A percentile compares a stretch with the other conserved stretches of the same genome.
phyloP scores from a whole-genome alignment of 92 coral and sea anemone species.

The Desmophyllum pertusum region DNA sequence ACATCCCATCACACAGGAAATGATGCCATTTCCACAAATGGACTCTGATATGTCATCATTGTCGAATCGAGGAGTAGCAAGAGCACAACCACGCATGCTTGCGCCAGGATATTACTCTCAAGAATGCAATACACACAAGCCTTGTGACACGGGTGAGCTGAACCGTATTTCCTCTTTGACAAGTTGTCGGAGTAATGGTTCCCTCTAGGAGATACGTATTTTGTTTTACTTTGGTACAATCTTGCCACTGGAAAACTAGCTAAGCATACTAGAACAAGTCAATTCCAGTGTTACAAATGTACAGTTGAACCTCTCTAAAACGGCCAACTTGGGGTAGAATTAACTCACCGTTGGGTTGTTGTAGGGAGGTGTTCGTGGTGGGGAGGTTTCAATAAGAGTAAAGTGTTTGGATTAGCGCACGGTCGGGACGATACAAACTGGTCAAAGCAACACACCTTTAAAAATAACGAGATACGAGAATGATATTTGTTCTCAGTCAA shows the following conservation, averaged over 20 bases:
- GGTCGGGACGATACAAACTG: too few relatives aligned
- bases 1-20: slow-evolving; percentile 14
- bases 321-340: too few relatives aligned
- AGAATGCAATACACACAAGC: slow-evolving; percentile 98
- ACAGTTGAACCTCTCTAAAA: too few relatives aligned
- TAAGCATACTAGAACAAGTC: neutral
- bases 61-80: slow-evolving; percentile 36
- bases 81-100: slow-evolving; percentile 85
- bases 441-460: too few relatives aligned
- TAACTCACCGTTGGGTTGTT: too few relatives aligned
- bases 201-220: neutral
- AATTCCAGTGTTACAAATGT: neutral
- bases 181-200: neutral
- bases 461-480: too few relatives aligned
- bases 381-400: too few relatives aligned
- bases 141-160: slow-evolving; percentile 80
- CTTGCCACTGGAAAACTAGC: neutral
- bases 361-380: too few relatives aligned
- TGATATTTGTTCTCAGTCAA: too few relatives aligned
- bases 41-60: slow-evolving; percentile 32
- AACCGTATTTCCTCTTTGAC: neutral
- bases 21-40: slow-evolving; percentile 51
- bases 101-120: slow-evolving; percentile 97
- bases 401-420: too few relatives aligned
- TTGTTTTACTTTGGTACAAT: too few relatives aligned